A percentile compares a stretch with the other conserved stretches of the same genome.
phyloP scores from a whole-genome alignment of 2,888 invertebrate species.

The Acleris cristana region DNA sequence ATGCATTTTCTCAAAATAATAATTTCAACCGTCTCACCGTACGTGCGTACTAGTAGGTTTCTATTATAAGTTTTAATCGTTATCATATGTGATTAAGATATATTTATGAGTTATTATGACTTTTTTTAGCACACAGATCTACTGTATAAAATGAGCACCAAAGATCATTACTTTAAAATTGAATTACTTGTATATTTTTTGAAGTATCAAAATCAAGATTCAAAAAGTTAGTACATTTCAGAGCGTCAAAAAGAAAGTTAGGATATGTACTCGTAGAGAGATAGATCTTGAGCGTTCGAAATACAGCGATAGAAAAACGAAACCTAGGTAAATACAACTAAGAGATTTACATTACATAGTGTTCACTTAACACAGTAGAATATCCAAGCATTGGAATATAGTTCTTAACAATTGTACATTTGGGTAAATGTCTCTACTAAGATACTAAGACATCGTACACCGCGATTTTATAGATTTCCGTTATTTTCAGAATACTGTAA shows the following conservation, averaged over 20 bases:
- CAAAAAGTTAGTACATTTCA: slow-evolving; percentile 37
- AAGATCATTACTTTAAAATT: slow-evolving; percentile 41
- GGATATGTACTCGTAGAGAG: slow-evolving; percentile 32
- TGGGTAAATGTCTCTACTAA: slow-evolving; percentile 45
- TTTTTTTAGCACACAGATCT: slow-evolving; percentile 51
- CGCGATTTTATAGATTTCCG: too few relatives aligned
- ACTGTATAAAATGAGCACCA: slow-evolving; percentile 71
- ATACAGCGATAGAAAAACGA: slow-evolving; percentile 29
- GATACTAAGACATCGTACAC: slow-evolving; percentile 45
- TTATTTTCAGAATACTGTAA: too few relatives aligned
- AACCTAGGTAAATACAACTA: slow-evolving; percentile 20
- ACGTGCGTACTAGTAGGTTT: slow-evolving; percentile 43
- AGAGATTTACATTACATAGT: slow-evolving; percentile 42
- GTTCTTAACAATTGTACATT: slow-evolving; percentile 45
- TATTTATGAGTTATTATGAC: slow-evolving; percentile 41
- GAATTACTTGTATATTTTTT: slow-evolving; percentile 32
- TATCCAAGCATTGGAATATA: slow-evolving; percentile 49
- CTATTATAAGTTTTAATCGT: slow-evolving; percentile 40
- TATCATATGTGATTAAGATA: slow-evolving; percentile 39
- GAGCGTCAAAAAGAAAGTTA: slow-evolving; percentile 31
- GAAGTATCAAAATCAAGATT: slow-evolving; percentile 38
- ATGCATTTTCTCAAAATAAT: slow-evolving; percentile 76
- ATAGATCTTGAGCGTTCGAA: slow-evolving; percentile 42
- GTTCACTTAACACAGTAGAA: slow-evolving; percentile 66
- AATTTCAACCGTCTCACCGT: slow-evolving; percentile 53